Evolutionary conservation across 2,797 vertebrate genomes (phyloP), one percentile per base, ranked within the genome.

Genomic region (Galagoides demidoff): DNA sequence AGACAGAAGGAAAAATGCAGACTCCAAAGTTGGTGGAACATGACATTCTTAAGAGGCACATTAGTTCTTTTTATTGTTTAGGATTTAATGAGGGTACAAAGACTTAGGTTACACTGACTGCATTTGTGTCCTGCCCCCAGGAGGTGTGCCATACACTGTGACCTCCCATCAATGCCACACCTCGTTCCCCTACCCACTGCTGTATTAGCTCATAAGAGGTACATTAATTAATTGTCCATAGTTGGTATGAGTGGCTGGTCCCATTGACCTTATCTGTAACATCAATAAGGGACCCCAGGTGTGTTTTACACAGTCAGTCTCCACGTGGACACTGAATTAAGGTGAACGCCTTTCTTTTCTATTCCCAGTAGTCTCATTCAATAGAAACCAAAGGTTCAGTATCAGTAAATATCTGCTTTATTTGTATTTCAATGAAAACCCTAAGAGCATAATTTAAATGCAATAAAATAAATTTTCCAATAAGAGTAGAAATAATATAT

Each of bases 371-470:
- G 73, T 64, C 20, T 83, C 71, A 95, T 45, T 82, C 23, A 96
- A 92, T 43, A 87, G 93, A 90, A 82, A 57, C 6, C 66, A 90
- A 88, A 95, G 20, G 43, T 89, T 76, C 34, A 82, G 70, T 17
- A 82, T 29, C 3, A 66, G 2, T 57, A 87, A 92, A 59, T 29
- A 82, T 5, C 6, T 63, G 52, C 63, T 57, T 55, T 90, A 90
- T 64, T 68, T 96, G 89, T 83, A 93, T 37, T 94, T 82, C 27
- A 89, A 89, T 74, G 64, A 89, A 61, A 64, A 85, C 39, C 45
- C 27, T 63, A 83, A 27, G 49, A 14, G 25, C 22, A 94, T 59
- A 94, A 55, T 78, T 81, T 77, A 91, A 89, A 39, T 29, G 7
- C 27, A 78, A 91, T 16, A 84, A 83, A 96, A 88, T 29, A 25